phyloP scores from a whole-genome alignment of 2,113 vertebrate species.

The Pelecanoides urinatrix region DNA sequence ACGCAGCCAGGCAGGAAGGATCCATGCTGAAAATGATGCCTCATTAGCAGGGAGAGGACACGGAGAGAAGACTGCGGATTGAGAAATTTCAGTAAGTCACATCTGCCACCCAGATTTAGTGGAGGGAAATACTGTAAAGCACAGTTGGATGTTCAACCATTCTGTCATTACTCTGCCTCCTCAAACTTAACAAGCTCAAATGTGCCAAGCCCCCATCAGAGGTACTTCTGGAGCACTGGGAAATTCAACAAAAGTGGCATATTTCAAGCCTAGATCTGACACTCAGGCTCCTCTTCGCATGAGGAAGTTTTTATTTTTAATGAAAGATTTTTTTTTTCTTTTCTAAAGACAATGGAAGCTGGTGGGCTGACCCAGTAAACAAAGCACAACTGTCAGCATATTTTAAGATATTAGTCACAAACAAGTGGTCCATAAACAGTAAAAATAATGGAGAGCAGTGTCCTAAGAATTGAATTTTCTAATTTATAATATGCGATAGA shows the following conservation, averaged over 20 bases:
- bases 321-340: neutral
- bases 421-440: neutral
- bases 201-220: slow-evolving; percentile 23
- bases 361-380: slow-evolving; percentile 30
- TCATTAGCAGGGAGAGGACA: slow-evolving; percentile 10
- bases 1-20: neutral
- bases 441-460: neutral
- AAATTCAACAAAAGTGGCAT: slow-evolving; percentile 10
- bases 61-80: neutral
- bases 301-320: slow-evolving; percentile 44
- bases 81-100: slow-evolving; percentile 45
- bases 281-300: neutral
- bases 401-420: slow-evolving; percentile 33
- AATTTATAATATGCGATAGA: neutral
- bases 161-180: slow-evolving; percentile 39
- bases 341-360: slow-evolving; percentile 41
- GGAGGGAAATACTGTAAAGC: slow-evolving; percentile 21
- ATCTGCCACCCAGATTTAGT: slow-evolving; percentile 52
- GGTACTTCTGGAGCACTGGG: slow-evolving; percentile 7
- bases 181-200: slow-evolving; percentile 9
- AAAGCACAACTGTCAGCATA: slow-evolving; percentile 31
- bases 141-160: slow-evolving; percentile 22
- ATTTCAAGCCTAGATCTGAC: slow-evolving; percentile 22
- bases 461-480: neutral
- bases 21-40: neutral